phyloP scores from a whole-genome alignment of 2,113 vertebrate species.

The Verasper variegatus region DNA sequence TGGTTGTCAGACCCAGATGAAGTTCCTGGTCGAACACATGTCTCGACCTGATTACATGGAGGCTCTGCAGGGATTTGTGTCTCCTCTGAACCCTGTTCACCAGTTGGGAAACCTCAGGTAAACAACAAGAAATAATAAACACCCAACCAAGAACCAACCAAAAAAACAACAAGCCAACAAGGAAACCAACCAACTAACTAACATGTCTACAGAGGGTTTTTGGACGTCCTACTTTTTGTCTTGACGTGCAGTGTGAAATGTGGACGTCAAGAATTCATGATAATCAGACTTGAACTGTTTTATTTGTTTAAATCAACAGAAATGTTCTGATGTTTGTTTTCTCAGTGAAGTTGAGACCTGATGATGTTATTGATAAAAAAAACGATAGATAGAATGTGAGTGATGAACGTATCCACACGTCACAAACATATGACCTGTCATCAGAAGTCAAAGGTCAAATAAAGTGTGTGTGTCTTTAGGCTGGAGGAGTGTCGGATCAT shows the following conservation, averaged over 20 bases:
- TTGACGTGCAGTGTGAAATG: no score
- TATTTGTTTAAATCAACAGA: neutral
- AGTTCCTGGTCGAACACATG: constrained; percentile 87
- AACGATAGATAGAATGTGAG: no score
- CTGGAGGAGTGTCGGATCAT: constrained; percentile 97
- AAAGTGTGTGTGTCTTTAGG: constrained; percentile 67
- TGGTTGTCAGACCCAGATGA: constrained; percentile 84
- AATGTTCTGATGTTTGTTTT: no score
- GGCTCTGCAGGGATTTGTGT: constrained; percentile 84
- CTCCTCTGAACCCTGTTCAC: constrained; percentile 85
- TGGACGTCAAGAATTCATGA: no score
- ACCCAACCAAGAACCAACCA: neutral
- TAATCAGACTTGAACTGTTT: no score
- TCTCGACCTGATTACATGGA: constrained; percentile 86
- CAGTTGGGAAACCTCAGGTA: constrained; percentile 85
- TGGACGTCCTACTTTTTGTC: no score
- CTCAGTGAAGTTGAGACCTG: no score
- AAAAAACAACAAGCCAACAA: no score
- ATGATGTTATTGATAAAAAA: no score
- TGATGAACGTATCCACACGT: no score
- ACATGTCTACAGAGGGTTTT: neutral
- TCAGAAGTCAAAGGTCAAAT: neutral
- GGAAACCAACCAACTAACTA: no score
- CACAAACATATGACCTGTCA: no score
- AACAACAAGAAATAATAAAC: neutral